Percentiles rank a stretch among this genome's conserved stretches.
phyloP scores from a whole-genome alignment of 2,113 vertebrate genomes.

The Indicator maculatus region DNA sequence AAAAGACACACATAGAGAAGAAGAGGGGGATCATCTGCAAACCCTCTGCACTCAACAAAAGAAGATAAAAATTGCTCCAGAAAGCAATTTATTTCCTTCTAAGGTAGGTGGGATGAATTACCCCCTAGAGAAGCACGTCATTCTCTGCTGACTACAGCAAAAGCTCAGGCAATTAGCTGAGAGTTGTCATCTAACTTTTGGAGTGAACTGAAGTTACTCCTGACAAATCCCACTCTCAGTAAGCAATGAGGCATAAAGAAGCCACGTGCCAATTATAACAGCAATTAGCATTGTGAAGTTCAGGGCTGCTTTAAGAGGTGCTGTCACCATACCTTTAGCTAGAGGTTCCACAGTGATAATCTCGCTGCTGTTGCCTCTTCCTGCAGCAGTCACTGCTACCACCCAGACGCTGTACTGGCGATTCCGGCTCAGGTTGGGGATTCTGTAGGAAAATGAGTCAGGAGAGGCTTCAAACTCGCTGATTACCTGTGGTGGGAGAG shows the following conservation, averaged over 20 bases:
- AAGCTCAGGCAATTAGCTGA: neutral
- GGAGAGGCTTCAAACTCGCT: conserved; percentile 98
- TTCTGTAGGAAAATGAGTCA: conserved; percentile 92
- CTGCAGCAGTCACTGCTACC: conserved; percentile 93
- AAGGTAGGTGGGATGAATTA: conserved; percentile 28
- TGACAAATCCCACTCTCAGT: neutral
- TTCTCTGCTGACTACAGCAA: conserved; percentile 34
- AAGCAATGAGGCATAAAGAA: neutral
- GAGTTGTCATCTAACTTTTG: neutral
- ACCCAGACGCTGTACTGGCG: conserved; percentile 98
- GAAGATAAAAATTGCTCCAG: conserved; percentile 11
- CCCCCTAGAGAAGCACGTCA: neutral
- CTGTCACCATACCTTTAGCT: conserved; percentile 85
- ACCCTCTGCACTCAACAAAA: neutral
- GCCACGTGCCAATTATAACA: neutral
- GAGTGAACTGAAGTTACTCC: neutral
- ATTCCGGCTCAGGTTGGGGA: conserved; percentile 92
- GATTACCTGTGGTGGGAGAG: conserved; percentile 88
- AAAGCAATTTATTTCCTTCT: neutral
- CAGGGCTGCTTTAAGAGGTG: neutral
- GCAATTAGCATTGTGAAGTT: neutral
- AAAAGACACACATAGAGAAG: neutral
- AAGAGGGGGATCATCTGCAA: neutral
- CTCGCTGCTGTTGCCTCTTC: conserved; percentile 96
- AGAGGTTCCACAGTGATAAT: conserved; percentile 94